Evolutionary conservation across 1,140 invertebrate species (phyloP), one percentile per base, ranked within the genome.

Genomic region (Bradysia coprophila): DNA sequence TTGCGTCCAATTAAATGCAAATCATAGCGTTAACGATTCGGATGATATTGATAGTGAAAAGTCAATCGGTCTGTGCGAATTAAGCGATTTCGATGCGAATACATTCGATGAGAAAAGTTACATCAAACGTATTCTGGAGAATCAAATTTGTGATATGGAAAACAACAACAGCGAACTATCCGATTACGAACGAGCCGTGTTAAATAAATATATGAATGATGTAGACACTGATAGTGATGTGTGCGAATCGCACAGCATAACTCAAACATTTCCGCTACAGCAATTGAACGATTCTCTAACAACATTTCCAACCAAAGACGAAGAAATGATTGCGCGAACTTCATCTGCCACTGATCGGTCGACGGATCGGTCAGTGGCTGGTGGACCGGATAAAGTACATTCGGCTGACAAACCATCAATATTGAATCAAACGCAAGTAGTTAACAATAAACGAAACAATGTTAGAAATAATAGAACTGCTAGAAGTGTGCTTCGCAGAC

Each of bases 31-130:
- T n/a, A n/a, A n/a, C n/a, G n/a, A n/a, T n/a, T n/a, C n/a, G n/a
- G n/a, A n/a, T n/a, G n/a, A n/a, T n/a, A n/a, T n/a, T n/a, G n/a
- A n/a, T n/a, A n/a, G n/a, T n/a, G n/a, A n/a, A n/a, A n/a, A n/a
- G n/a, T n/a, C n/a, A n/a, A n/a, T n/a, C n/a, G n/a, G n/a, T n/a
- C n/a, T n/a, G n/a, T n/a, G n/a, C n/a, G n/a, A n/a, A n/a, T n/a
- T n/a, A n/a, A n/a, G n/a, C n/a, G n/a, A n/a, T n/a, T n/a, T n/a
- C n/a, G n/a, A n/a, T n/a, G n/a, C n/a, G n/a, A n/a, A n/a, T n/a
- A n/a, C 18, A 20, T 42, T 41, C 19, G 40, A 41, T 41, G 40
- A 41, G 16, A 24, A 24, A 8, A 28, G 19, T n/a, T 41, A 15
- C 19, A 41, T 41, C 11, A n/a, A 10, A 15, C 13, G 11, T 10